phyloP scores from a whole-genome alignment of 1,140 invertebrate genomes.

The Pseudomyrmex pallidus region DNA sequence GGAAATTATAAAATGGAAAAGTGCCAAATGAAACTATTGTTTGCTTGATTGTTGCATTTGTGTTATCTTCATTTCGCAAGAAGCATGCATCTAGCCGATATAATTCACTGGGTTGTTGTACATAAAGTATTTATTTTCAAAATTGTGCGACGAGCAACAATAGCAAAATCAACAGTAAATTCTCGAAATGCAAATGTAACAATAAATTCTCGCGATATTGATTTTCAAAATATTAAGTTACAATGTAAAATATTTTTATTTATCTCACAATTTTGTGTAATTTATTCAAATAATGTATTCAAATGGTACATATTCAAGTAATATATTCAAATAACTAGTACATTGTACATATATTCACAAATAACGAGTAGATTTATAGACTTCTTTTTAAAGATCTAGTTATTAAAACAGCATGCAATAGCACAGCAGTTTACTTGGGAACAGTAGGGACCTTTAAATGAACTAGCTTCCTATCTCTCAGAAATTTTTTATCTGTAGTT shows the following conservation, averaged over 20 bases:
- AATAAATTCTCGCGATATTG: too few relatives aligned
- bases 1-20: conserved; percentile 14
- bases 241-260: too few relatives aligned
- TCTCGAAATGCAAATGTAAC: background rate
- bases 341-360: too few relatives aligned
- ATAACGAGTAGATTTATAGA: conserved; percentile 7
- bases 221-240: too few relatives aligned
- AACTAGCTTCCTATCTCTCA: background rate
- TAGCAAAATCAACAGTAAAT: background rate
- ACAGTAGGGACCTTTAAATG: conserved; percentile 28
- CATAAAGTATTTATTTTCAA: background rate
- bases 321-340: too few relatives aligned
- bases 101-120: conserved; percentile 78
- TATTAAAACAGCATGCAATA: background rate
- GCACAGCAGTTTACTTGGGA: background rate
- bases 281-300: too few relatives aligned
- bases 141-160: background rate
- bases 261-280: too few relatives aligned
- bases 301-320: too few relatives aligned
- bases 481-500: background rate
- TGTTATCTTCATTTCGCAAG: conserved; percentile 77
- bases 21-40: conserved; percentile 70
- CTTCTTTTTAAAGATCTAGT: conserved; percentile 1
- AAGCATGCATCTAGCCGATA: conserved; percentile 77
- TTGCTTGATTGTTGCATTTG: conserved; percentile 77